Percentiles rank a stretch among this genome's conserved stretches.
These are phyloP conservation scores for Apocheima hispidaria DNA, from an alignment of 2,888 invertebrate genomes.

Conservation along the genomic window DNA sequence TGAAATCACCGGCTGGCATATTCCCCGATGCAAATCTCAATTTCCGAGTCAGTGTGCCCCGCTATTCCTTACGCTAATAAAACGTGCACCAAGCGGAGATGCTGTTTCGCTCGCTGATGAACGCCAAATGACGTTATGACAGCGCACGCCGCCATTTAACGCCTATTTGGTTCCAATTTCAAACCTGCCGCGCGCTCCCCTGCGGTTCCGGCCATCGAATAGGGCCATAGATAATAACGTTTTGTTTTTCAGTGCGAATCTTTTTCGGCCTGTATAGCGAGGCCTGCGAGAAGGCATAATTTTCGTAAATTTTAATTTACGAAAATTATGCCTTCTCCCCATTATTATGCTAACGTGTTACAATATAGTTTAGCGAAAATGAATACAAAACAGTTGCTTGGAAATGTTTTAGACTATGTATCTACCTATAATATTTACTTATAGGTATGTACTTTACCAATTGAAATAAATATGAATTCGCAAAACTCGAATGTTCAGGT, in stretches of 20 bases:
- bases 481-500: constrained; percentile 30
- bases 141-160: constrained; percentile 88
- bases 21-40: constrained; percentile 81
- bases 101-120: constrained; percentile 85
- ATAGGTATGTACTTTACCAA: neutral
- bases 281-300: too few relatives aligned
- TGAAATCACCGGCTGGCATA: constrained; percentile 82
- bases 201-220: constrained; percentile 80
- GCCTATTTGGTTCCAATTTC: constrained; percentile 89
- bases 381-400: too few relatives aligned
- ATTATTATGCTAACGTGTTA: too few relatives aligned
- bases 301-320: too few relatives aligned
- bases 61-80: constrained; percentile 86
- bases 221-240: constrained; percentile 77
- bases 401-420: neutral
- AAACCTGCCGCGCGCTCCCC: constrained; percentile 85
- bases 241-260: constrained; percentile 67
- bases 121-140: constrained; percentile 85
- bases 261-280: constrained; percentile 31
- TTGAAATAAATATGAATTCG: neutral
- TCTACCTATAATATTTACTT: too few relatives aligned
- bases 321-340: too few relatives aligned
- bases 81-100: constrained; percentile 83
- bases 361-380: too few relatives aligned
- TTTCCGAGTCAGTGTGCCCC: constrained; percentile 82